Base-by-base conservation (phyloP, 2,888 invertebrate genomes). In the Epinotia nisella region DNA sequence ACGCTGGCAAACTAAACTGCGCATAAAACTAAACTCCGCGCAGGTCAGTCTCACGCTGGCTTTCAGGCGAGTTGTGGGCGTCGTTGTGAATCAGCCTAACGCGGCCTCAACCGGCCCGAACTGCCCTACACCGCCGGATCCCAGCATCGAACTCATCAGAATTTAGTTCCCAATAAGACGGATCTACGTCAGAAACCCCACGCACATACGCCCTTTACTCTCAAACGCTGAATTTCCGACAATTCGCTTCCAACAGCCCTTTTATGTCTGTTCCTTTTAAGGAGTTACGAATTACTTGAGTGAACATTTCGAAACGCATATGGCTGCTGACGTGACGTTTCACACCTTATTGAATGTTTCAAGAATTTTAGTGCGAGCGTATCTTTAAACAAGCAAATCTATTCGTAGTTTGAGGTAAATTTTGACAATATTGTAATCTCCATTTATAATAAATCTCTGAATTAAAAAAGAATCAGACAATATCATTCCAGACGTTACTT, bases 221-320 rank as follows among this genome's bases (percentile, higher is more conserved):
- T 61, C 45, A 59, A 61, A 65, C 70, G 69, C 51, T 75, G 58
- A 59, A 75, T 76, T 35, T 78, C 70, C 62, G 76, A 75, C 61
- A 69, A 73, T 77, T 81, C 78, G 81, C 83, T 86, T 79, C 76
- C 71, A 72, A 76, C 82, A 78, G 79, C 78, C 85, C 85, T 84
- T 87, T 86, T 87, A 82, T 75, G 85, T 80, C 78, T 84, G 80
- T 70, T 55, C 85, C 85, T 59, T 82, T 85, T 73, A 87, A 81
- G 88, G 88, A 84, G 80, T 78, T 83, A 80, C 79, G 71, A 89
- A 87, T 85, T 82, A 81, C 78, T 78, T 68, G 35, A 56, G 24
- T 51, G 62, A 58, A 68, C 58, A 73, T 53, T 62, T 41, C 56
- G 49, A 53, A 51, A 41, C 68, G 19, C 17, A 41, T 73, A 55